Conservation (phyloP, 2,888 invertebrate genomes). For the Papilio elwesi region DNA sequence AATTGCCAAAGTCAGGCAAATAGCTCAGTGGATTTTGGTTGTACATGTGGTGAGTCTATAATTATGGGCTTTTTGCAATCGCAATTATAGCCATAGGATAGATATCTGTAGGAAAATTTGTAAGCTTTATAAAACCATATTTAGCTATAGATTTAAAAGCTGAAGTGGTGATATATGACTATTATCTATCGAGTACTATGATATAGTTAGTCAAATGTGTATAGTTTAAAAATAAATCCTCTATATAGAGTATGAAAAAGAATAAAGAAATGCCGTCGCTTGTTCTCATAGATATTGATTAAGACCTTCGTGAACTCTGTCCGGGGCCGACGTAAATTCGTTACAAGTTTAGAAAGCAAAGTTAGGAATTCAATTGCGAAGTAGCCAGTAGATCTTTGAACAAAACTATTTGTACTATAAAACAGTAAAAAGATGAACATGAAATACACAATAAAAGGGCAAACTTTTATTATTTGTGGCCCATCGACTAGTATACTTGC, state of each 20-base stretch:
- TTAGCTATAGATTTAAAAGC: not conserved
- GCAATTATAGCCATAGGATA: constrained; percentile 18
- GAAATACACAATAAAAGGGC: not conserved
- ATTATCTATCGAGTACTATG: too few relatives aligned
- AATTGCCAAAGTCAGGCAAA: constrained; percentile 76
- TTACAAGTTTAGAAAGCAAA: constrained; percentile 80
- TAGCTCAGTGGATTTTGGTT: constrained; percentile 77
- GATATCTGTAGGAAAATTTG: too few relatives aligned
- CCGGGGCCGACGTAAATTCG: constrained; percentile 69
- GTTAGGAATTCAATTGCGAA: constrained; percentile 56
- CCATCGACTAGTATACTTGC: not conserved
- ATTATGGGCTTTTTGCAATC: constrained; percentile 41
- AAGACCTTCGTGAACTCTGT: constrained; percentile 53
- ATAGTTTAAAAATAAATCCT: constrained; percentile 59
- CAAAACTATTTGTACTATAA: not conserved
- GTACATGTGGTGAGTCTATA: constrained; percentile 77
- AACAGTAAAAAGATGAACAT: not conserved
- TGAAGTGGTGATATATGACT: not conserved
- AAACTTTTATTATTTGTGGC: not conserved
- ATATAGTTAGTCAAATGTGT: too few relatives aligned
- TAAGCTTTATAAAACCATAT: not conserved
- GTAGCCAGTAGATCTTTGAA: not conserved
- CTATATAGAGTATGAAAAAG: constrained; percentile 12
- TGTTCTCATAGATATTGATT: constrained; percentile 67
- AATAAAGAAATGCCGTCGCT: constrained; percentile 49